Percentiles rank a stretch among this genome's conserved stretches.
Evolutionary conservation across 2,888 invertebrate genomes (phyloP).

Genomic region (Thymelicus sylvestris): DNA sequence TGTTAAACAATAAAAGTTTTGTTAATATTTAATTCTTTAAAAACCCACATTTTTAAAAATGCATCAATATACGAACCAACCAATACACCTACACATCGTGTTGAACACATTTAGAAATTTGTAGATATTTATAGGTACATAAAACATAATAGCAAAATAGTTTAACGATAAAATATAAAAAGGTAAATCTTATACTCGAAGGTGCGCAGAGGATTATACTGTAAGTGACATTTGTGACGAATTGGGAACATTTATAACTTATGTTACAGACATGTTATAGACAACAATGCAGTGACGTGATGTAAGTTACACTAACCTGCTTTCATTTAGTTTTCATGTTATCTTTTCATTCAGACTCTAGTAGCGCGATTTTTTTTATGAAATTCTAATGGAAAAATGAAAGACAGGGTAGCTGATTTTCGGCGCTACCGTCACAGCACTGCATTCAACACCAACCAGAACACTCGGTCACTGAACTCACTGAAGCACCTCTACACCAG

Average conservation of each 20-base stretch:
- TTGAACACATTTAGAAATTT: conserved; percentile 31
- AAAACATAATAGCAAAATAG: conserved; percentile 25
- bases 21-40: conserved; percentile 19
- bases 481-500: conserved; percentile 24
- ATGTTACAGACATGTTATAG: not conserved
- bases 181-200: conserved; percentile 30
- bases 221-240: conserved; percentile 26
- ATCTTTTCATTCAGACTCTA: too few relatives aligned
- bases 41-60: conserved; percentile 24
- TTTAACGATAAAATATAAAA: conserved; percentile 32
- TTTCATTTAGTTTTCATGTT: not conserved
- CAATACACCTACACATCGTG: not conserved
- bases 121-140: conserved; percentile 18
- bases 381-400: too few relatives aligned
- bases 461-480: conserved; percentile 9
- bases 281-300: conserved; percentile 11
- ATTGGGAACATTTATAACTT: conserved; percentile 23
- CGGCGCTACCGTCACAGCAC: not conserved
- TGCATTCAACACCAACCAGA: conserved; percentile 9
- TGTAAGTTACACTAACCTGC: not conserved
- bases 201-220: conserved; percentile 27
- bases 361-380: too few relatives aligned
- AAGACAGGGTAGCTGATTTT: not conserved
- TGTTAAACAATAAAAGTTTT: conserved; percentile 4
- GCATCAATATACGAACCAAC: conserved; percentile 15